A percentile compares a stretch with the other conserved stretches of the same genome.
phyloP scores from a whole-genome alignment of 2,888 invertebrate species.

The Tupiocoris notatus region DNA sequence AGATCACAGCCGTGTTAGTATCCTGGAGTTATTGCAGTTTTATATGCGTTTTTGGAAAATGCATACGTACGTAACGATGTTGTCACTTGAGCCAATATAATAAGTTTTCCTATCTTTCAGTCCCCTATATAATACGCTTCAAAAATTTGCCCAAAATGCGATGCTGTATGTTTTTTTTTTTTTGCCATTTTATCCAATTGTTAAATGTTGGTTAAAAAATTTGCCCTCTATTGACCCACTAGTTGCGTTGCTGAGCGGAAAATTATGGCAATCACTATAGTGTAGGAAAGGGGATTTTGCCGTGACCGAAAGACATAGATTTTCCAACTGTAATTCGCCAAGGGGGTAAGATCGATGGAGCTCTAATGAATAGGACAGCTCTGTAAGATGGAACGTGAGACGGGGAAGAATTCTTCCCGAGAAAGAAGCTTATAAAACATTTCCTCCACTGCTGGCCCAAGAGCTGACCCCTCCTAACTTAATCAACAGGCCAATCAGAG shows the following conservation, averaged over 20 bases:
- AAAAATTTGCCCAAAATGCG: no score
- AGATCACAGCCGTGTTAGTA: no score
- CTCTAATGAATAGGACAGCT: slow-evolving; percentile 22
- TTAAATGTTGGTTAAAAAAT: no score
- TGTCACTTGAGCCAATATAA: no score
- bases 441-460: neutral
- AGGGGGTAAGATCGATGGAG: slow-evolving; percentile 18
- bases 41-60: no score
- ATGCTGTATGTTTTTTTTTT: no score
- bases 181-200: no score
- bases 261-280: slow-evolving; percentile 14
- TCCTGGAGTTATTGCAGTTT: no score
- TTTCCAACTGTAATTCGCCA: slow-evolving; percentile 19
- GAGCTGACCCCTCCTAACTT: slow-evolving; percentile 34
- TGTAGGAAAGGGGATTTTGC: slow-evolving; percentile 20
- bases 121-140: no score
- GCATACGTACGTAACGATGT: no score
- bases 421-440: slow-evolving; percentile 24
- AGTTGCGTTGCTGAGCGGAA: slow-evolving; percentile 30
- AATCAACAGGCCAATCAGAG: slow-evolving; percentile 38
- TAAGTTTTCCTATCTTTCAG: no score
- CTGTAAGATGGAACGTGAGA: neutral
- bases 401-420: neutral
- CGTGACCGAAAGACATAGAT: slow-evolving; percentile 22
- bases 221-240: no score